Percentiles rank a stretch among this genome's conserved stretches.
These are phyloP conservation scores for Tipula lateralis DNA, from an alignment of 2,888 invertebrate species.

Conservation along the genomic window DNA sequence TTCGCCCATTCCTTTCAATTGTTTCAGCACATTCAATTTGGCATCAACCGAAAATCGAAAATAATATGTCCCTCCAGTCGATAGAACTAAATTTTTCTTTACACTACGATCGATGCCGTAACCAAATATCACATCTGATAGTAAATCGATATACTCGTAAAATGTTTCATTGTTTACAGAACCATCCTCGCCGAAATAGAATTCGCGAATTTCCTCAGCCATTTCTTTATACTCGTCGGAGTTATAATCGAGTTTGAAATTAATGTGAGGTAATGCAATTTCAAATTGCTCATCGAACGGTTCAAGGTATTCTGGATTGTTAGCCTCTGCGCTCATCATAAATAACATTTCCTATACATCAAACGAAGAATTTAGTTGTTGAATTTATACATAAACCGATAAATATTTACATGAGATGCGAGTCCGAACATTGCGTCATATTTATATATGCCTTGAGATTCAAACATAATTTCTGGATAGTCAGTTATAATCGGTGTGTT, in stretches of 20 bases:
- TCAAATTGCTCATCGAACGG: conserved; percentile 9
- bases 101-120: background rate
- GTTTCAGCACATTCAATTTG: conserved; percentile 28
- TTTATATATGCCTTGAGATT: background rate
- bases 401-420: background rate
- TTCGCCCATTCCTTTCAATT: background rate
- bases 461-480: background rate
- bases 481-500: background rate
- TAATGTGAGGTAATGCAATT: background rate
- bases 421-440: background rate
- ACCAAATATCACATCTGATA: background rate
- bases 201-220: conserved; percentile 29
- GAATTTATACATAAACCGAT: no score
- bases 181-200: conserved; percentile 31
- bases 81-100: background rate
- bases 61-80: background rate
- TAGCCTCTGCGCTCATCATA: background rate
- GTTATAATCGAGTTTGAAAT: background rate
- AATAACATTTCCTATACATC: background rate
- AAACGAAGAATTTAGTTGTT: background rate
- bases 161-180: conserved; percentile 31
- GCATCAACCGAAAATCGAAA: conserved; percentile 30
- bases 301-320: background rate
- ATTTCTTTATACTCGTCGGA: conserved; percentile 30
- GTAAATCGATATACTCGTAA: conserved; percentile 28